These are phyloP conservation scores for Homarus americanus DNA, from an alignment of 1,140 invertebrate species.

Conservation along the genomic window DNA sequence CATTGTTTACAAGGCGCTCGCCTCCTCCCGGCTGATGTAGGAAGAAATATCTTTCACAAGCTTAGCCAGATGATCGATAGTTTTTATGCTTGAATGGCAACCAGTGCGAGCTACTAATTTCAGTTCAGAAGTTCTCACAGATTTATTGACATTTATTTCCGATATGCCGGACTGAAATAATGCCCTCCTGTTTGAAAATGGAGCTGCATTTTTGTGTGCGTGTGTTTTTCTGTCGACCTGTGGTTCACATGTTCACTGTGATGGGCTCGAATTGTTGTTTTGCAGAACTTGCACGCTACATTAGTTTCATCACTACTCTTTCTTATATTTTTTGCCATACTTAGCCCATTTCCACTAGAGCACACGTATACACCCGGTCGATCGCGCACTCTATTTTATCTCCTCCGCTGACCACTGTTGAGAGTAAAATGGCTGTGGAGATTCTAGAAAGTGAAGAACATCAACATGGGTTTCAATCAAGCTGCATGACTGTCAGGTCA, in stretches of 20 bases:
- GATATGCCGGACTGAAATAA: not conserved
- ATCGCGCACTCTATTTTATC: not conserved
- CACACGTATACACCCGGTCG: not conserved
- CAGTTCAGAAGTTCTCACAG: not conserved
- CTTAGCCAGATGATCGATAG: not conserved
- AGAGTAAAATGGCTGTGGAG: too few relatives aligned
- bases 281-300: constrained; percentile 19
- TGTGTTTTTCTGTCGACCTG: not conserved
- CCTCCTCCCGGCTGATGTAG: too few relatives aligned
- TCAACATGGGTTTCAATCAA: too few relatives aligned
- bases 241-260: not conserved
- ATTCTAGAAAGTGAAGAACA: too few relatives aligned
- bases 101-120: not conserved
- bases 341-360: not conserved
- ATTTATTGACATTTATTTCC: too few relatives aligned
- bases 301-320: not conserved
- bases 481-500: not conserved
- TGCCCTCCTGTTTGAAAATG: not conserved
- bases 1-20: too few relatives aligned
- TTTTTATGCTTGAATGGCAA: too few relatives aligned
- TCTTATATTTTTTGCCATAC: too few relatives aligned
- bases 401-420: not conserved
- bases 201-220: too few relatives aligned
- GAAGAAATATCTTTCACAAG: too few relatives aligned
- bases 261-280: constrained; percentile 3